These are phyloP conservation scores for Chloroceryle amazona DNA, from an alignment of 2,797 vertebrate species.

Conservation along the genomic window DNA sequence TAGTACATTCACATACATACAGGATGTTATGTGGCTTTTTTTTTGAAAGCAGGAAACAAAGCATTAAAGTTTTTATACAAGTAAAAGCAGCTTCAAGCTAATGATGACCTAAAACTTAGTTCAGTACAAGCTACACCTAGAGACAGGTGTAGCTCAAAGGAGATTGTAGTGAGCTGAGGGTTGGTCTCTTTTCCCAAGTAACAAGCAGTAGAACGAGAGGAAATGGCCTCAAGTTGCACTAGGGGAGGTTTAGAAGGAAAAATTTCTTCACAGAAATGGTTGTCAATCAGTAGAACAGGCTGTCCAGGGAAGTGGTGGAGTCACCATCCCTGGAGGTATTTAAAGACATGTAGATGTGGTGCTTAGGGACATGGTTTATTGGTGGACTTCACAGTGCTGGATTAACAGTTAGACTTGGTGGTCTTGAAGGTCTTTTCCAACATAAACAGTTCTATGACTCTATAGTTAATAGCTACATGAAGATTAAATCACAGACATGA, in stretches of 20 bases:
- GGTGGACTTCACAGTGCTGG: not conserved
- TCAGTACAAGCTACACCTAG: not conserved
- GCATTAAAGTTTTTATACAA: not conserved
- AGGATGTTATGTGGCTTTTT: not conserved
- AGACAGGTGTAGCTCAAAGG: not conserved
- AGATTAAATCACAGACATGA: not conserved
- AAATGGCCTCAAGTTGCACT: not conserved
- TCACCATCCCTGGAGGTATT: not conserved
- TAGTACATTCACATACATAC: not conserved
- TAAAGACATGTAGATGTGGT: not conserved
- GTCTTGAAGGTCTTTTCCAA: not conserved
- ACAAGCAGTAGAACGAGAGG: not conserved
- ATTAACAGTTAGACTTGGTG: not conserved
- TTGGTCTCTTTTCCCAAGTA: not conserved
- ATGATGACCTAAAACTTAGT: not conserved
- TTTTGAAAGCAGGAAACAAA: not conserved
- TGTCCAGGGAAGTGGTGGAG: not conserved
- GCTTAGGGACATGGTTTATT: not conserved
- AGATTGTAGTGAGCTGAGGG: not conserved
- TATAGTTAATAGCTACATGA: not conserved
- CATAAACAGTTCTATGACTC: no score
- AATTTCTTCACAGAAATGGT: not conserved
- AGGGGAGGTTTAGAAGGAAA: not conserved
- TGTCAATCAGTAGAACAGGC: not conserved
- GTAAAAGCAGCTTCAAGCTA: not conserved